Conservation (phyloP, 2,888 invertebrate species). For the Tethea ocularis region DNA sequence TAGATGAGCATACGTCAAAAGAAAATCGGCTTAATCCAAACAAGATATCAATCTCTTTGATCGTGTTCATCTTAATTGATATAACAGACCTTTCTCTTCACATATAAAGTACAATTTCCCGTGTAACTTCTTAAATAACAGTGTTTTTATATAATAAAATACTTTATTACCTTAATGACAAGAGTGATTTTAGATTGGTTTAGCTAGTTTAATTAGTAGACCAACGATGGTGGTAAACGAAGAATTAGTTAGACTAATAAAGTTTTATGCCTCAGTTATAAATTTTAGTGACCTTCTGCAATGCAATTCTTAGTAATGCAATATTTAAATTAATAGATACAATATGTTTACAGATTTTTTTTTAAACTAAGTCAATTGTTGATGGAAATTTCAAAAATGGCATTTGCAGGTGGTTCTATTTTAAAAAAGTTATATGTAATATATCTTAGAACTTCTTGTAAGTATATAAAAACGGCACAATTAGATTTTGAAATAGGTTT, state of each 20-base stretch:
- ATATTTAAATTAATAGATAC: too few species aligned
- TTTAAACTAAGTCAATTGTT: too few species aligned
- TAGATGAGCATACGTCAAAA: conserved; percentile 9
- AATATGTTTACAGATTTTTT: too few species aligned
- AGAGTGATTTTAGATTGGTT: neutral
- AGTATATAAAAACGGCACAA: too few species aligned
- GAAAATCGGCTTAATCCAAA: conserved; percentile 13
- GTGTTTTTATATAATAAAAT: neutral
- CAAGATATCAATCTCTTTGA: conserved; percentile 15
- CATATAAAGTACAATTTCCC: neutral
- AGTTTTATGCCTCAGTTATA: conserved; percentile 12
- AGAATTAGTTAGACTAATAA: conserved; percentile 18
- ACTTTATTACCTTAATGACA: neutral
- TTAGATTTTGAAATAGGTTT: too few species aligned
- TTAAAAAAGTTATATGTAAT: too few species aligned
- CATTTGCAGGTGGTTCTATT: too few species aligned
- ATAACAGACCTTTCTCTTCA: neutral
- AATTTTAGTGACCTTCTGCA: conserved; percentile 7
- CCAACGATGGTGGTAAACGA: conserved; percentile 15
- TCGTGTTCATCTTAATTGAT: conserved; percentile 7
- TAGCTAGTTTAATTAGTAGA: conserved; percentile 9
- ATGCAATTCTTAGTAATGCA: too few species aligned
- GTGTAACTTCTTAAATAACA: neutral
- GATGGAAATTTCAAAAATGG: too few species aligned
- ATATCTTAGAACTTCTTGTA: too few species aligned